Base-by-base conservation (phyloP, 1,140 invertebrate species). In the Eriocheir sinensis region DNA sequence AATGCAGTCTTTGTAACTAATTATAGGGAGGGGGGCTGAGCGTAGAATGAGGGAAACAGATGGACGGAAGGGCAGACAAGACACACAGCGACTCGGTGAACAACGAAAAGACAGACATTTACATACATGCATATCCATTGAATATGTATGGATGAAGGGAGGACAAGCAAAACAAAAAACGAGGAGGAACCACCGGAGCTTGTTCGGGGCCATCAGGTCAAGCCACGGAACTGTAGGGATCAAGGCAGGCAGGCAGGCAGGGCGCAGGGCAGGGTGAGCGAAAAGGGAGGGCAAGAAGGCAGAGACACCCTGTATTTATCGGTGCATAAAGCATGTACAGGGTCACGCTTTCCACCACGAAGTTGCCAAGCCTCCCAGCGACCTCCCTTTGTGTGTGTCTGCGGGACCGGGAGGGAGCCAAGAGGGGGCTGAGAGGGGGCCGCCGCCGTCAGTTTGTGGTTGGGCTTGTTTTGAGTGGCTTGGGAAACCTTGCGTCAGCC, bases 301-400 rank as follows among this genome's bases (percentile, higher is more conserved):
- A 88, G 34, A 88, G 34, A 88, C 32, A 88, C 60, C 60, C 60
- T 72, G 60, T 72, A 72, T 72, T 72, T 72, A 72, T 72, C 60
- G 60, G n/a, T 72, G n/a, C 27, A 72, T 72, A 72, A 72, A 72
- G n/a, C 21, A 21, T n/a, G 21, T n/a, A n/a, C 0, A 21, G 27
- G 60, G 60, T 72, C 60, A 72, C 60, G 60, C 27, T 72, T 72
- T 72, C 60, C 21, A 72, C 60, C 60, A 72, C 60, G 60, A n/a
- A 72, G 60, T n/a, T n/a, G n/a, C n/a, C n/a, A 72, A n/a, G 60
- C 60, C 27, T n/a, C 27, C 27, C 21, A n/a, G n/a, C 60, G 21
- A n/a, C 60, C 60, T 72, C 60, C 60, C 60, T 72, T 72, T 72
- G 60, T 72, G 60, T 72, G 60, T 72, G 60, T 72, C n/a, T 72